These are phyloP conservation scores for Halocaridina rubra DNA, from an alignment of 2,888 invertebrate genomes.

Conservation along the genomic window DNA sequence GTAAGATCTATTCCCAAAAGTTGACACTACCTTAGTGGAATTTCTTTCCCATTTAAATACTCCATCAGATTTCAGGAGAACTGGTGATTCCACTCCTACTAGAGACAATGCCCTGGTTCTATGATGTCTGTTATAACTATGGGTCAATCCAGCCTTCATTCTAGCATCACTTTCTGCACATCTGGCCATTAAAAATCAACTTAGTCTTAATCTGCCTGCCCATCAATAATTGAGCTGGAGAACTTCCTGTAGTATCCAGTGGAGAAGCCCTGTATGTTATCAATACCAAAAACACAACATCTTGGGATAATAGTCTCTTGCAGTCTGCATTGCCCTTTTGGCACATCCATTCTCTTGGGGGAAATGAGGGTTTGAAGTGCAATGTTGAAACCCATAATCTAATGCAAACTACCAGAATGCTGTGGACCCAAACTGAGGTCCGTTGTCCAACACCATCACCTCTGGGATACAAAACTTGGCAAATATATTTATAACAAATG, in stretches of 20 bases:
- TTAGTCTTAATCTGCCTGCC: not conserved
- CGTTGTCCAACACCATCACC: not conserved
- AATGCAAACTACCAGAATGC: no score
- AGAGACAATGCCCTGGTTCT: not conserved
- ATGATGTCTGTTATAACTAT: not conserved
- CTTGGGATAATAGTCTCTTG: no score
- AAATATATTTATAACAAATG: not conserved
- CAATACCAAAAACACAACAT: no score
- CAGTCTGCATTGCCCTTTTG: no score
- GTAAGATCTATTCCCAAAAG: not conserved
- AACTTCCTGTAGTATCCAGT: not conserved
- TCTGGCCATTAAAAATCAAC: not conserved
- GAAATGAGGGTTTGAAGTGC: no score
- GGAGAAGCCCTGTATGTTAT: no score
- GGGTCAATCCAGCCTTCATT: no score
- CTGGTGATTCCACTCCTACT: not conserved
- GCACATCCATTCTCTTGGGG: no score
- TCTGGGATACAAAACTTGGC: not conserved
- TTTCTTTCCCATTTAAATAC: not conserved
- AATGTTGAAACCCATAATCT: no score
- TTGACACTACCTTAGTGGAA: not conserved
- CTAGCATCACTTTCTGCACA: not conserved
- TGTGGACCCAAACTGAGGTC: no score
- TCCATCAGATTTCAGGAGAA: not conserved
- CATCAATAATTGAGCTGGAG: not conserved